A percentile compares a stretch with the other conserved stretches of the same genome.
These are phyloP conservation scores for Balearica regulorum DNA, from an alignment of 2,797 vertebrate genomes.

Conservation along the genomic window DNA sequence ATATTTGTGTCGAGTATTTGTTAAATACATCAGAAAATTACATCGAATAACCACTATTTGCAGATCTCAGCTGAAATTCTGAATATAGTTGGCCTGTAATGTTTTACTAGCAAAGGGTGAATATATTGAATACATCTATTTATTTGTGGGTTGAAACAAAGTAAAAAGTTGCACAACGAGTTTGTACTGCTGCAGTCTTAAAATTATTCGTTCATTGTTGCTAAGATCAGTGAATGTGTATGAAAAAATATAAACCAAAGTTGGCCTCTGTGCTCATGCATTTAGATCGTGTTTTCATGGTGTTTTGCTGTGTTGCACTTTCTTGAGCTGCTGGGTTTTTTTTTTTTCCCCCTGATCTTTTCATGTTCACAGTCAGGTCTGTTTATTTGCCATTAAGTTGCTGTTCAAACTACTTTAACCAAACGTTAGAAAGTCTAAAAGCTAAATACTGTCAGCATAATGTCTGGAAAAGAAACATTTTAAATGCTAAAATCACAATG, in stretches of 20 bases:
- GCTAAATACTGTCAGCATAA: neutral
- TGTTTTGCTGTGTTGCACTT: constrained; percentile 24
- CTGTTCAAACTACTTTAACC: constrained; percentile 30
- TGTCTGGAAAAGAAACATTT: neutral
- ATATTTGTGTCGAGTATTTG: neutral
- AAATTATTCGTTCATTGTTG: neutral
- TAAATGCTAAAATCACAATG: neutral
- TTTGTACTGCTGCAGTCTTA: neutral
- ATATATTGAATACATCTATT: neutral
- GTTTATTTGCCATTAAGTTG: constrained; percentile 49
- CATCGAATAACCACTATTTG: neutral
- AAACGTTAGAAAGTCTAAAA: constrained; percentile 1
- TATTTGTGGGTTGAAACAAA: neutral
- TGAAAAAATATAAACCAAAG: neutral
- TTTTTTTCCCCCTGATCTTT: neutral
- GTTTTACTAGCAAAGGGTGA: neutral
- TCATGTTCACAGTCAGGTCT: neutral
- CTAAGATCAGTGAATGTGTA: neutral
- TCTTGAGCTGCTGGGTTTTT: constrained; percentile 14
- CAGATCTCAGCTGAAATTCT: neutral
- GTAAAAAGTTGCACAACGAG: neutral
- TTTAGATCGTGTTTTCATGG: neutral
- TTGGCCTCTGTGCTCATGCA: neutral
- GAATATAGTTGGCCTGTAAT: neutral
- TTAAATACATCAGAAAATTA: neutral